Evolutionary conservation across 1,140 invertebrate species (phyloP).

Genomic region (Leptinotarsa undecemlineata): DNA sequence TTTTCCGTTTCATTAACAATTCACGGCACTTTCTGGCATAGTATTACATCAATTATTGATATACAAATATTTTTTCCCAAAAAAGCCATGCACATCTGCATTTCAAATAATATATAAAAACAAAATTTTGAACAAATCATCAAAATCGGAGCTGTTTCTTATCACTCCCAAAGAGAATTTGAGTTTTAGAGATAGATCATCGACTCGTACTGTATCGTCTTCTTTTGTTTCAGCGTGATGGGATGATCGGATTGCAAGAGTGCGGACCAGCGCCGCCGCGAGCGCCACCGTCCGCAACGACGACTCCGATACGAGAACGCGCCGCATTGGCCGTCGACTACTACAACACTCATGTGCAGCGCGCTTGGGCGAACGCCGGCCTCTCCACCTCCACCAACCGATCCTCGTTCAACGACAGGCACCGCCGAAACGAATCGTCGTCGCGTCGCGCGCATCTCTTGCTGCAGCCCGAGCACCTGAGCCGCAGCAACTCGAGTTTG

Average conservation of each 20-base stretch:
- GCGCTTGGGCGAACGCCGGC: slow-evolving; percentile 54
- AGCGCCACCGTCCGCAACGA: slow-evolving; percentile 42
- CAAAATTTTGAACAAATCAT: no score
- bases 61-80: no score
- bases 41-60: no score
- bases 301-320: slow-evolving; percentile 48
- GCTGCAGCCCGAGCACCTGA: slow-evolving; percentile 45
- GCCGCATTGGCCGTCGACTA: slow-evolving; percentile 59
- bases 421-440: slow-evolving; percentile 25
- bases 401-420: slow-evolving; percentile 52
- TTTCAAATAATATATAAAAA: no score
- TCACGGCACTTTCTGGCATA: no score
- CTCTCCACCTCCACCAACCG: slow-evolving; percentile 42
- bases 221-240: slow-evolving; percentile 53
- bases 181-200: no score
- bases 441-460: slow-evolving; percentile 7
- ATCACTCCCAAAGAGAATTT: no score
- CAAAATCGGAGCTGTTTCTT: no score
- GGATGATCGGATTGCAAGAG: slow-evolving; percentile 57
- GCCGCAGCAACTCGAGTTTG: slow-evolving; percentile 65
- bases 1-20: no score
- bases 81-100: no score
- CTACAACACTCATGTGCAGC: slow-evolving; percentile 58
- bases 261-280: slow-evolving; percentile 54
- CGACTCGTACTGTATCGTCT: no score